Base-by-base conservation (phyloP, 2,797 vertebrate genomes). In the Malacoraja senta region DNA sequence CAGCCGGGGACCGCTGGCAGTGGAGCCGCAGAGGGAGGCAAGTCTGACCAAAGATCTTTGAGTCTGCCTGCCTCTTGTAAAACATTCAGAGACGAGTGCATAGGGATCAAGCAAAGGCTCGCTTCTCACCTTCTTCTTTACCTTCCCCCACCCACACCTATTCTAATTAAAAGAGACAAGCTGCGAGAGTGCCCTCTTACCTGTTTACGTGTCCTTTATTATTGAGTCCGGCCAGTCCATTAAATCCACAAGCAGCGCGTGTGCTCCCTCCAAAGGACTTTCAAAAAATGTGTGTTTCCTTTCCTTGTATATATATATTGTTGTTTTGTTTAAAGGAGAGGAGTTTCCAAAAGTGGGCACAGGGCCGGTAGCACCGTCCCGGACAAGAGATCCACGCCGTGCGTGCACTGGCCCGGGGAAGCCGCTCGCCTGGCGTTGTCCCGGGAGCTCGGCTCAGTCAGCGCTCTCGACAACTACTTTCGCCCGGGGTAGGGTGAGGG, bases 131-230 rank as follows among this genome's bases (percentile, higher is more conserved):
- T 38, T 91, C 71, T 68, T 7, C 15, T 63, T 29, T 65, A 86
- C 17, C 83, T 86, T 29, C 2, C n/a, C 8, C 81, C 53, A 15
- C 21, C 10, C 65, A 68, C 65, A 68, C 65, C 65, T 68, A 77
- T 19, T 35, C 35, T n/a, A 35, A 65, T 32, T 15, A 65, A 32
- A 68, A 17, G 68, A 68, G 63, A 24, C 63, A 88, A 26, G 63
- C n/a, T 88, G 15, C 3, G 65, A n/a, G 61, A 68, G 17, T 15
- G n/a, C 71, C 3, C 88, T 32, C 90, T 92, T 72, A 92, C 90
- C 90, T 92, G 90, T 72, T 91, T 92, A 92, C 90, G 44, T 92
- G 90, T 72, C 90, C 8, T 53, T 29, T 74, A 7, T 74, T 21
- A 53, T 29, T 9, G 90, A 74, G 38, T n/a, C 35, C n/a, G 4